Base-by-base conservation (phyloP, 2,797 vertebrate genomes). In the Iguana delicatissima region DNA sequence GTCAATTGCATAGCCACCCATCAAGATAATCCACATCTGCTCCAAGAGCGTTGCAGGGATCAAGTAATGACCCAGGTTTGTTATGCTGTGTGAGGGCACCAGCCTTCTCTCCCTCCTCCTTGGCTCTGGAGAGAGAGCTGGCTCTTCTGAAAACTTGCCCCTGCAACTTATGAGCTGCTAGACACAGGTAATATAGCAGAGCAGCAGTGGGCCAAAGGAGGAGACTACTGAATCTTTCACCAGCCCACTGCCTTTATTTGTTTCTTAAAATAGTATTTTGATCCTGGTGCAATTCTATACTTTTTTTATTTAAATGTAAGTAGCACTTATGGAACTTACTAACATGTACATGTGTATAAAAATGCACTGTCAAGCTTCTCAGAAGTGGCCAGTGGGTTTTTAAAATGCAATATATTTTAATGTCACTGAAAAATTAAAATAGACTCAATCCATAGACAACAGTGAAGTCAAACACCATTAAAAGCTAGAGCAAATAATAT, bases 1-100 rank as follows among this genome's bases (percentile, higher is more conserved):
- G 73, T 64, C 73, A 86, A 83, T 80, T 57, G n/a, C 62, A 59
- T 80, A 79, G 46, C 73, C 35, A 91, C 46, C 89, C 76, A 22
- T 83, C 72, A 87, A 81, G 24, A 73, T 62, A 76, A 87, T 69
- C 67, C 55, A 86, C 57, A 76, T 81, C 87, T n/a, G 35, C 35
- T 74, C 67, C 29, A 46, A 90, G 8, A 90, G 67, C 38, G 35
- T 59, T 85, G 67, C n/a, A 35, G 16, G 8, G 16, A 82, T 82
- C 22, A 74, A 84, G 38, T 80, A 86, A 86, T 64, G 52, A 22
- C 32, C 38, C 16, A 8, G 29, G 13, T 52, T 74, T 74, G 52
- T 86, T 59, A 72, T 35, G 26, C 24, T 77, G n/a, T n/a, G 32
- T n/a, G 52, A 35, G 57, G 67, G 20, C 26, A 38, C 59, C 7